Percentiles rank a stretch among this genome's conserved stretches.
These are phyloP conservation scores for Todiramphus chloris DNA, from an alignment of 2,113 vertebrate genomes.

Conservation along the genomic window DNA sequence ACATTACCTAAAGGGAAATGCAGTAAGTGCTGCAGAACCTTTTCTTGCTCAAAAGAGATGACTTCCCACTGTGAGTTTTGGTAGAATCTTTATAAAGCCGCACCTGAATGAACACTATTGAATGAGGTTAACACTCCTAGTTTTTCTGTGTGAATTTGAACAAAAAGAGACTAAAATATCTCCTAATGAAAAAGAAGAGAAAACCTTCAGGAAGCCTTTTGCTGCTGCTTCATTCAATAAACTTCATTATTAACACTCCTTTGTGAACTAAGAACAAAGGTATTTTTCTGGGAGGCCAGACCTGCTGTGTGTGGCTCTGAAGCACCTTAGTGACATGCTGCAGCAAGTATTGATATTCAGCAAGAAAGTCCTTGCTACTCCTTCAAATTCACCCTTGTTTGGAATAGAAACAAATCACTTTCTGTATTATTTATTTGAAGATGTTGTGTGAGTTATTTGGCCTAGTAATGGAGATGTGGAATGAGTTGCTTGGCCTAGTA, in stretches of 20 bases:
- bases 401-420: neutral
- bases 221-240: neutral
- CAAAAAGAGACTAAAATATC: neutral
- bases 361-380: neutral
- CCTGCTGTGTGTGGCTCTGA: neutral
- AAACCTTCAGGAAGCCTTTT: neutral
- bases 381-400: neutral
- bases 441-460: neutral
- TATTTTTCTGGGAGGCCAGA: neutral
- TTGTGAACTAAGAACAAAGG: neutral
- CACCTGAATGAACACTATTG: neutral
- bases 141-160: neutral
- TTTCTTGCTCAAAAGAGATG: neutral
- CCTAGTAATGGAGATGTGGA: neutral
- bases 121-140: neutral
- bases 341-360: neutral
- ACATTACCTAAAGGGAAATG: neutral
- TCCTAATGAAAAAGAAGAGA: neutral
- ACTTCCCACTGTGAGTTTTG: neutral
- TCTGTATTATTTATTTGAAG: neutral
- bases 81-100: neutral
- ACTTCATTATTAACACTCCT: neutral
- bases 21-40: neutral
- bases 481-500: neutral
- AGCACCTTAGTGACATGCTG: neutral